Evolutionary conservation across 2,113 vertebrate species (phyloP).

Genomic region (Ceratotherium simum): DNA sequence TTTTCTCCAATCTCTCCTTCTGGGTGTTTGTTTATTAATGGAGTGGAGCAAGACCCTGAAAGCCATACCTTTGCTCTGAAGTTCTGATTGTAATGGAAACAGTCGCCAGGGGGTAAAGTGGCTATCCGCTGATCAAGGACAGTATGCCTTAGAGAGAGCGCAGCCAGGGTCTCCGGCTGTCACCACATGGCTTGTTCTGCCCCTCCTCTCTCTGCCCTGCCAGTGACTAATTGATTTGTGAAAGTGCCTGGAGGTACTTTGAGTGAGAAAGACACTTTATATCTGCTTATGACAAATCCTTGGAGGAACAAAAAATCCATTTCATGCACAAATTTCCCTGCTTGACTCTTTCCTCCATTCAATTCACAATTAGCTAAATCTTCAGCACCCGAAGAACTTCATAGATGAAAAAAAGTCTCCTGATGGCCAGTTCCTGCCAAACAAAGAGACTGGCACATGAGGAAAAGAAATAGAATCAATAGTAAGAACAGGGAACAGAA

Average conservation of each 20-base stretch:
- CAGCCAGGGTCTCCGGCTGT: conserved; percentile 56
- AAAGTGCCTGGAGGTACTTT: conserved; percentile 65
- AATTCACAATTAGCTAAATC: conserved; percentile 51
- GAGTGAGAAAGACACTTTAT: conserved; percentile 71
- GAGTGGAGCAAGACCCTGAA: background rate
- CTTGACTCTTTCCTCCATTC: conserved; percentile 44
- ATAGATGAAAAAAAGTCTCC: background rate
- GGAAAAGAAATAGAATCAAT: conserved; percentile 14
- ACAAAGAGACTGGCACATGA: background rate
- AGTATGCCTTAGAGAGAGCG: conserved; percentile 10
- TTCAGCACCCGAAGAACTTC: conserved; percentile 50
- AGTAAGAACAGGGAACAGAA: conserved; percentile 11
- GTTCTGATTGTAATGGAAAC: conserved; percentile 64
- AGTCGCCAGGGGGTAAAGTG: conserved; percentile 55
- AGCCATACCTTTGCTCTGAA: conserved; percentile 53
- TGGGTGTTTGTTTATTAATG: conserved; percentile 64
- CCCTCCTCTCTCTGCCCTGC: conserved; percentile 22
- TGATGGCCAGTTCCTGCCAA: background rate
- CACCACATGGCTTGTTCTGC: background rate
- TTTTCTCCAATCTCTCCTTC: background rate
- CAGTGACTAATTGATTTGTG: conserved; percentile 72
- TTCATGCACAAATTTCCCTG: conserved; percentile 21
- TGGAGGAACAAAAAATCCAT: conserved; percentile 25
- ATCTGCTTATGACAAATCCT: conserved; percentile 64
- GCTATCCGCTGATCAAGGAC: conserved; percentile 73